Conservation (phyloP, 2,113 vertebrate genomes). For the Columba livia region DNA sequence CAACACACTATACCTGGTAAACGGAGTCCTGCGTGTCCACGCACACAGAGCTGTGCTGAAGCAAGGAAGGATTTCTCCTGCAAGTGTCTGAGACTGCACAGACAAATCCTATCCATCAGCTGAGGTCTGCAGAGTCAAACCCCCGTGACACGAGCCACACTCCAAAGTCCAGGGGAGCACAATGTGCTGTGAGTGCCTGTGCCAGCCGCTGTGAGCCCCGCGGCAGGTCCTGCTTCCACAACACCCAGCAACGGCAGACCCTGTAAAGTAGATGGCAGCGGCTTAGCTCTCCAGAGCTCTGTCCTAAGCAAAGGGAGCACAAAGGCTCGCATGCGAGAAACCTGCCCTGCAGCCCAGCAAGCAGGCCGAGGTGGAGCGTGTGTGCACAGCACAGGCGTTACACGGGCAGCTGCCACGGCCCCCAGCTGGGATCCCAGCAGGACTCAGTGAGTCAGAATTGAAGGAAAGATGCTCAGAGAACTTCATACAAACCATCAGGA, state of each 20-base stretch:
- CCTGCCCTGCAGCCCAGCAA: neutral
- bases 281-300: neutral
- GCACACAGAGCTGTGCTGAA: neutral
- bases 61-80: neutral
- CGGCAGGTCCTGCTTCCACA: accelerated
- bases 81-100: neutral
- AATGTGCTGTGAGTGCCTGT: accelerated
- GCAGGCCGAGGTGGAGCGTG: accelerated
- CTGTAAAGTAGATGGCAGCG: neutral
- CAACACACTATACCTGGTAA: accelerated
- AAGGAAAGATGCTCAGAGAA: neutral
- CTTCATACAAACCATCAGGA: neutral
- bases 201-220: accelerated
- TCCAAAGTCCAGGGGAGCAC: neutral
- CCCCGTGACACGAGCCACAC: accelerated
- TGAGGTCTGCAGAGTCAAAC: neutral
- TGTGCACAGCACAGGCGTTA: neutral
- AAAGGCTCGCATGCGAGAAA: neutral
- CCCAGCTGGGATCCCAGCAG: neutral
- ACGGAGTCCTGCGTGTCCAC: accelerated
- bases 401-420: neutral
- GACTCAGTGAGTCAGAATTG: accelerated
- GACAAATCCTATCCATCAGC: neutral
- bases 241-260: neutral
- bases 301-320: neutral